Conservation (phyloP, 2,113 vertebrate genomes). For the Larimichthys polyactis region DNA sequence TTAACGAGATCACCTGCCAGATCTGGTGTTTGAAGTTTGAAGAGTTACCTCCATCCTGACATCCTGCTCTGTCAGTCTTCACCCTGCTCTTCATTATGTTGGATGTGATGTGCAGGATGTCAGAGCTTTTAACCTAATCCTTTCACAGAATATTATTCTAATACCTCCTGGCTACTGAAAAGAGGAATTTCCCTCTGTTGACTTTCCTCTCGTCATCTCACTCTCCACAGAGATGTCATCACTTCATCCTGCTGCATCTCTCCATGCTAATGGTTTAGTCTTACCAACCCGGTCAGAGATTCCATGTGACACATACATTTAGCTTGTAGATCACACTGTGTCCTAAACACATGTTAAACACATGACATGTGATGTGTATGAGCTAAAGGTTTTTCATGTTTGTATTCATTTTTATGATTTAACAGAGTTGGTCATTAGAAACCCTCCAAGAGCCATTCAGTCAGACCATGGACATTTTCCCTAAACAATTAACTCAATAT, state of each 20-base stretch:
- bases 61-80: conserved; percentile 42
- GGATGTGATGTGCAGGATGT: conserved; percentile 26
- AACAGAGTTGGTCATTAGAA: too few species aligned
- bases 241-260: not conserved
- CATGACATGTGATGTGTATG: too few species aligned
- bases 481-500: too few species aligned
- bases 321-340: not conserved
- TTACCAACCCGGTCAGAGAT: not conserved
- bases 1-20: conserved; percentile 29
- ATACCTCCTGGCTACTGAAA: not conserved
- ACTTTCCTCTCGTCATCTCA: not conserved
- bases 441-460: too few species aligned
- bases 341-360: not conserved
- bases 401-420: too few species aligned
- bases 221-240: not conserved
- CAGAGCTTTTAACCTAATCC: conserved; percentile 1
- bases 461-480: too few species aligned
- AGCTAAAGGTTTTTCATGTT: too few species aligned
- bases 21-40: conserved; percentile 33
- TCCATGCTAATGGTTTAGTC: not conserved
- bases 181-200: not conserved
- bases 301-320: not conserved
- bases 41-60: conserved; percentile 1
- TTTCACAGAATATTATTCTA: not conserved
- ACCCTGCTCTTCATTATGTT: conserved; percentile 11